Evolutionary conservation across 2,113 vertebrate species (phyloP).

Genomic region (Engystomops pustulosus): DNA sequence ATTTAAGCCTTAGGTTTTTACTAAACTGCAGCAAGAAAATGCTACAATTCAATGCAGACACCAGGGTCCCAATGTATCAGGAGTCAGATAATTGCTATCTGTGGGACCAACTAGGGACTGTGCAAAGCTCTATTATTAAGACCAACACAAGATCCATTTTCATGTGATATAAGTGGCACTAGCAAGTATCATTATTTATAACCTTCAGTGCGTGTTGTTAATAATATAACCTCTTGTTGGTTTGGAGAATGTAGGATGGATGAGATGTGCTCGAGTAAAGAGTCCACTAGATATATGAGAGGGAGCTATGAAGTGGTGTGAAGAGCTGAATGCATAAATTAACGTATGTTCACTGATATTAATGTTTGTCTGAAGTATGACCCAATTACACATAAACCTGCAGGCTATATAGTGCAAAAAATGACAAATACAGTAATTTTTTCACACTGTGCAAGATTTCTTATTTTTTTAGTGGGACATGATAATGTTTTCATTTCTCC

Average conservation of each 20-base stretch:
- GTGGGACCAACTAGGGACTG: neutral
- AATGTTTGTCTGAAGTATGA: neutral
- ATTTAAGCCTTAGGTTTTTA: neutral
- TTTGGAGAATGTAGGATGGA: neutral
- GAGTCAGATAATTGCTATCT: neutral
- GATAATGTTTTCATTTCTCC: no score
- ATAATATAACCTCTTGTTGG: no score
- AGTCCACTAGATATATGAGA: neutral
- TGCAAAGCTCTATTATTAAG: neutral
- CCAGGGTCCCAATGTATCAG: neutral
- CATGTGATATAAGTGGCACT: neutral
- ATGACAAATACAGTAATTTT: no score
- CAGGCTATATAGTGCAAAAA: neutral
- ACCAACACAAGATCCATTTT: conserved; percentile 13
- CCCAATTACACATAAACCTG: neutral
- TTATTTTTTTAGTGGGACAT: no score
- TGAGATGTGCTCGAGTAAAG: neutral
- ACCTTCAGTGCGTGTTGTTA: neutral
- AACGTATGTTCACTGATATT: neutral
- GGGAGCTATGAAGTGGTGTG: neutral
- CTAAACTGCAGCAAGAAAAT: neutral
- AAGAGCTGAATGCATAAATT: neutral
- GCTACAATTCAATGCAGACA: neutral
- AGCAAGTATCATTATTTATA: neutral
- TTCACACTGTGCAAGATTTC: no score